These are phyloP conservation scores for Andrena flavipes DNA, from an alignment of 2,888 invertebrate species.

Conservation along the genomic window DNA sequence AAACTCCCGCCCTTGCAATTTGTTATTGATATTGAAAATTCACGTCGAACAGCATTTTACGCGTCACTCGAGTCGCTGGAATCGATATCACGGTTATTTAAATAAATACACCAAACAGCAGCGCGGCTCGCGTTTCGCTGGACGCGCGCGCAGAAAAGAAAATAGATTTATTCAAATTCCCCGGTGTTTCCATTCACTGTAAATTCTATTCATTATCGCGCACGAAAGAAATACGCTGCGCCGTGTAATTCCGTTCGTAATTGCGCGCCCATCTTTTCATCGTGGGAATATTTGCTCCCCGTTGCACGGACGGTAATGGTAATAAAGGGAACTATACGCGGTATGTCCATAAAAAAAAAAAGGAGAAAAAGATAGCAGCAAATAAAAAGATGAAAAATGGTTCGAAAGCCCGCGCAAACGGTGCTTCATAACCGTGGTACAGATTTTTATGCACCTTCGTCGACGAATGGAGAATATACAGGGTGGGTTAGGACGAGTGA, in stretches of 20 bases:
- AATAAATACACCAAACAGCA: not conserved
- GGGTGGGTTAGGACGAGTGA: too few relatives aligned
- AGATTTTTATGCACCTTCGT: slow-evolving; percentile 19
- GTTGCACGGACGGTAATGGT: slow-evolving; percentile 14
- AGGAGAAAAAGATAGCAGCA: not conserved
- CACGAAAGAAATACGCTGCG: not conserved
- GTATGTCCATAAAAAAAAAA: slow-evolving; percentile 4
- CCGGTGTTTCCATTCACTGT: not conserved
- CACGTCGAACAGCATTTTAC: not conserved
- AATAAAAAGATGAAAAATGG: not conserved
- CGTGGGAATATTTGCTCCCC: slow-evolving; percentile 23
- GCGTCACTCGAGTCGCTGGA: not conserved
- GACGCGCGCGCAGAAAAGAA: not conserved
- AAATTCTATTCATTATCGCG: slow-evolving; percentile 22
- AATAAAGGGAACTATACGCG: slow-evolving; percentile 26
- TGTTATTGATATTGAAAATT: not conserved
- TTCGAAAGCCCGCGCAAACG: not conserved
- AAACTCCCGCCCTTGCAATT: not conserved
- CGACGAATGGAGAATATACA: not conserved
- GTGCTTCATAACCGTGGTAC: slow-evolving; percentile 7
- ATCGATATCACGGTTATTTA: not conserved
- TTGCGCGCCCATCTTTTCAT: slow-evolving; percentile 34
- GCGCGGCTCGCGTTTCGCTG: too few relatives aligned
- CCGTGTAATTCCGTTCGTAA: slow-evolving; percentile 23
- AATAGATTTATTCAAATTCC: slow-evolving; percentile 27